phyloP scores from a whole-genome alignment of 1,140 invertebrate species.

The Brachionus plicatilis region DNA sequence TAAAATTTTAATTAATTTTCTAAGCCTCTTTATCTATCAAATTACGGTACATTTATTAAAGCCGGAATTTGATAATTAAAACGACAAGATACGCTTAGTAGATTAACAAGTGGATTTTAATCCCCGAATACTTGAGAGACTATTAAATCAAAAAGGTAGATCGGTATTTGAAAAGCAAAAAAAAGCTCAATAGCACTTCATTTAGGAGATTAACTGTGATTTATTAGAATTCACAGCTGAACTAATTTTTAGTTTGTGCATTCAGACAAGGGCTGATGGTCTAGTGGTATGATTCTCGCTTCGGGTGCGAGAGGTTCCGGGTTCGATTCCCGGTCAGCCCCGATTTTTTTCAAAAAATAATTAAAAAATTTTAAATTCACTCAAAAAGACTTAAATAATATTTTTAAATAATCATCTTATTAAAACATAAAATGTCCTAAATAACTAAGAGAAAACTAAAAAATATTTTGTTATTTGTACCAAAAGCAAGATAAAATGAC shows the following conservation, averaged over 20 bases:
- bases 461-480: no score
- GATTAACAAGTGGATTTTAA: background rate
- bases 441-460: no score
- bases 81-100: background rate
- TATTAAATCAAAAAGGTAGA: background rate
- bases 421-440: no score
- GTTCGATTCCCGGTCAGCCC: background rate
- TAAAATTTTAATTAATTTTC: background rate
- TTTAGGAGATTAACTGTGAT: background rate
- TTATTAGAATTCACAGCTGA: background rate
- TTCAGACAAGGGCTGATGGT: background rate
- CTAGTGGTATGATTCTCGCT: background rate
- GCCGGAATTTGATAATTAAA: slow-evolving; percentile 26
- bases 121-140: background rate
- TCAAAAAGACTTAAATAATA: no score
- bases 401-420: no score
- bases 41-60: background rate
- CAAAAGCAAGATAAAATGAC: no score
- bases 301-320: background rate
- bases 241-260: background rate
- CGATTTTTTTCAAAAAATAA: background rate
- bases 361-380: no score
- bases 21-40: slow-evolving; percentile 29
- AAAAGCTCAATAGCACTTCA: background rate
- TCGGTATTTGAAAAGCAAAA: background rate